Evolutionary conservation across 2,888 invertebrate species (phyloP).

Genomic region (Carpatolechia fugitivella): DNA sequence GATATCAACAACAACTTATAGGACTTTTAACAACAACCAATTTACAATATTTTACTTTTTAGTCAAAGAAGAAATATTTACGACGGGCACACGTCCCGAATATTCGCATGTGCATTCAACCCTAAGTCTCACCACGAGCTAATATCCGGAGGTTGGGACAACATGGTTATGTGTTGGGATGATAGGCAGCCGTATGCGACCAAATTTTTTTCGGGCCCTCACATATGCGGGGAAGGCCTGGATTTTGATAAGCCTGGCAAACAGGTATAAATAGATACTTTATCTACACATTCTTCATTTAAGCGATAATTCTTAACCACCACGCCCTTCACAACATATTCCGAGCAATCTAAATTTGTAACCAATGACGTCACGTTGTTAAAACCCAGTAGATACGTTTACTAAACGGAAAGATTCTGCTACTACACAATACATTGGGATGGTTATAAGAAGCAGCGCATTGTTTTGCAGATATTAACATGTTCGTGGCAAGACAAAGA

Average conservation of each 20-base stretch:
- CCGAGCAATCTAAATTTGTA: no score
- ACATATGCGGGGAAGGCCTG: constrained; percentile 83
- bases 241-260: constrained; percentile 82
- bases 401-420: no score
- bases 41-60: constrained; percentile 27
- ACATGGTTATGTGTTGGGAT: constrained; percentile 84
- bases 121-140: constrained; percentile 82
- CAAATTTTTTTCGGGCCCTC: constrained; percentile 78
- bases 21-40: no score
- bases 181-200: constrained; percentile 81
- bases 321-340: no score
- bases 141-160: constrained; percentile 84
- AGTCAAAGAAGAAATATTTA: constrained; percentile 67
- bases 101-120: constrained; percentile 83
- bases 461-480: constrained; percentile 76
- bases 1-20: no score
- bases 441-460: neutral
- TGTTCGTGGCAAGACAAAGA: constrained; percentile 82
- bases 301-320: no score
- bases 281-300: no score
- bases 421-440: no score
- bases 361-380: no score
- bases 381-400: no score
- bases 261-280: constrained; percentile 61
- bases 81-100: constrained; percentile 82